Evolutionary conservation across 2,888 invertebrate genomes (phyloP).

Genomic region (Stratiomys singularior): DNA sequence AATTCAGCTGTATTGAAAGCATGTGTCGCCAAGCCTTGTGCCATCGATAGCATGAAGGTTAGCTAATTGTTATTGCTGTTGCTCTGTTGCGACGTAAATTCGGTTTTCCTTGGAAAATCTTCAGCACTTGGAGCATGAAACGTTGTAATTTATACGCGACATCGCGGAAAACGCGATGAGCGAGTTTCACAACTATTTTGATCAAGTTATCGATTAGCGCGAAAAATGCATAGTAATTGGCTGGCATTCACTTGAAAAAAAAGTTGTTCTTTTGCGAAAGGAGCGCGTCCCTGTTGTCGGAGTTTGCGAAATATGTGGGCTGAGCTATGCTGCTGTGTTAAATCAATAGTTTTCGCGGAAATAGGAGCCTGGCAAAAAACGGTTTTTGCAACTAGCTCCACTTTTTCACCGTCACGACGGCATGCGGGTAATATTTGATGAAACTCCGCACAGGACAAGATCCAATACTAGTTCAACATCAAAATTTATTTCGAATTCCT

Average conservation of each 20-base stretch:
- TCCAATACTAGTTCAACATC: too few species aligned
- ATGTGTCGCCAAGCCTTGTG: background rate
- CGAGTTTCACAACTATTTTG: background rate
- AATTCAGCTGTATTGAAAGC: slow-evolving; percentile 3
- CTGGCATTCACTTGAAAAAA: background rate
- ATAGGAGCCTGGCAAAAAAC: too few species aligned
- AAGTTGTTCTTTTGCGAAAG: background rate
- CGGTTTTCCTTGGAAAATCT: background rate
- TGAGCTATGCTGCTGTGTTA: too few species aligned
- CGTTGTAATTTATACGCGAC: background rate
- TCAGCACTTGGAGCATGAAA: background rate
- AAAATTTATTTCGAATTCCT: too few species aligned
- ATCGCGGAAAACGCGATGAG: background rate
- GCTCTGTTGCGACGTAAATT: slow-evolving; percentile 12
- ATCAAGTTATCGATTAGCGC: background rate
- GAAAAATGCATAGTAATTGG: background rate
- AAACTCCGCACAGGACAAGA: too few species aligned
- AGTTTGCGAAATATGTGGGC: too few species aligned
- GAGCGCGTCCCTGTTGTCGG: too few species aligned
- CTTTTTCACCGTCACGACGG: too few species aligned
- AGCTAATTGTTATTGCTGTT: slow-evolving; percentile 24
- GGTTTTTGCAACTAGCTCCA: too few species aligned
- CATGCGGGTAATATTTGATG: too few species aligned
- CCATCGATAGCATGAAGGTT: slow-evolving; percentile 16
- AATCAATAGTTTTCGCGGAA: too few species aligned